Conservation (phyloP, 2,113 vertebrate species). For the Rana temporaria region DNA sequence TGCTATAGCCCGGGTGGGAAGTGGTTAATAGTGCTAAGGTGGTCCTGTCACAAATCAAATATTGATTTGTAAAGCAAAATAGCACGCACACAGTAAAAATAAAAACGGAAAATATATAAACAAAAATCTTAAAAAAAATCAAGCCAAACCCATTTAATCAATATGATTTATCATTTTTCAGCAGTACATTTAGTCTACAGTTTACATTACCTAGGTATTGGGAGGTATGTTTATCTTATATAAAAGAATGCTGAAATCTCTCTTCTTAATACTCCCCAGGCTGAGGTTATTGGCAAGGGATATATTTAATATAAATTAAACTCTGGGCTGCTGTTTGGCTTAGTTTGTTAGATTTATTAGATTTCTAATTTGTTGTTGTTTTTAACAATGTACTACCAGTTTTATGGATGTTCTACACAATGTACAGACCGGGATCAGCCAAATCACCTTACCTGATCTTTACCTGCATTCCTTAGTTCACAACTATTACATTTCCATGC, state of each 20-base stretch:
- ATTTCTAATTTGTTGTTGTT: conserved; percentile 30
- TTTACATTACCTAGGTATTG: conserved; percentile 1
- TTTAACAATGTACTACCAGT: conserved; percentile 4
- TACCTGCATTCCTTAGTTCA: not conserved
- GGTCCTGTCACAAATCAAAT: too few species aligned
- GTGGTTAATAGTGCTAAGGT: too few species aligned
- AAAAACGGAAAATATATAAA: too few species aligned
- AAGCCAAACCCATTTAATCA: not conserved
- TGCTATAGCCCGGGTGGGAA: too few species aligned
- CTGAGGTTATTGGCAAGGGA: conserved; percentile 59
- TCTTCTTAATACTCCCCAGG: conserved; percentile 8
- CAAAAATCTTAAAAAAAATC: too few species aligned
- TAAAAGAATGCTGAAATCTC: conserved; percentile 5
- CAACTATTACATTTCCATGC: too few species aligned
- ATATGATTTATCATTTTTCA: conserved; percentile 4
- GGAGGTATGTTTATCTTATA: conserved; percentile 56
- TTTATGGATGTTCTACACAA: conserved; percentile 4
- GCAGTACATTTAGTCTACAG: not conserved
- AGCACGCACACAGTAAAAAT: too few species aligned
- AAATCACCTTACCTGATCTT: conserved; percentile 12
- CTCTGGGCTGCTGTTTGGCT: conserved; percentile 72
- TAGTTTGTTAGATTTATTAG: conserved; percentile 67
- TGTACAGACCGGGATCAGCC: not conserved
- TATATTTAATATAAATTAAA: conserved; percentile 73
- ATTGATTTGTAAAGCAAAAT: too few species aligned